A percentile compares a stretch with the other conserved stretches of the same genome.
phyloP scores from a whole-genome alignment of 2,888 invertebrate genomes.

The Drosophila neutralis region DNA sequence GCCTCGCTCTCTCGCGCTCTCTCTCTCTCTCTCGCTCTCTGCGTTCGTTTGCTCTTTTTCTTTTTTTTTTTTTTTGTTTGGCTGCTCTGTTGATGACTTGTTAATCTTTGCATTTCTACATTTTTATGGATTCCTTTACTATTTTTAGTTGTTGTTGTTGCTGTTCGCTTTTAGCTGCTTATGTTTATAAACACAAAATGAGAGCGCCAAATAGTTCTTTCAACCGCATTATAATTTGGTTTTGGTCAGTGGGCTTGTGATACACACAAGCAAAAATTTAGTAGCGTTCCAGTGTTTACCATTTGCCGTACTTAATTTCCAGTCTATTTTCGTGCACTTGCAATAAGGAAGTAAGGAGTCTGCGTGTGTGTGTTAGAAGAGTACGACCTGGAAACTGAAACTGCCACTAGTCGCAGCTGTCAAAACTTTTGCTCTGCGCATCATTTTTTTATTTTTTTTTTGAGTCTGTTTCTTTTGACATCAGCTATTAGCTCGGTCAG shows the following conservation, averaged over 20 bases:
- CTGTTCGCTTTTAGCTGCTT: constrained; percentile 40
- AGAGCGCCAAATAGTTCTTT: constrained; percentile 36
- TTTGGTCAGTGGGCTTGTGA: constrained; percentile 36
- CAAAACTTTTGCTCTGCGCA: constrained; percentile 10
- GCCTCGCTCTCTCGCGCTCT: constrained; percentile 26
- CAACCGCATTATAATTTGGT: constrained; percentile 49
- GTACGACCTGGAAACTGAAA: constrained; percentile 1
- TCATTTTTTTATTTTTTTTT: constrained; percentile 16
- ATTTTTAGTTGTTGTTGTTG: constrained; percentile 62
- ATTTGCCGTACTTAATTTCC: constrained; percentile 33
- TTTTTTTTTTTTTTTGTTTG: constrained; percentile 17
- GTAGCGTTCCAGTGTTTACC: constrained; percentile 48
- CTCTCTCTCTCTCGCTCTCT: constrained; percentile 7
- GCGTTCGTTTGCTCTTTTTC: constrained; percentile 17
- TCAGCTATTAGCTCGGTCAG: constrained; percentile 42
- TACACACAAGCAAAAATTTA: constrained; percentile 23
- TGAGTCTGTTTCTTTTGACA: constrained; percentile 1
- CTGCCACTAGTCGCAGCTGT: not conserved
- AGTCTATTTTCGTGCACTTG: constrained; percentile 47
- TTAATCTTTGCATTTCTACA: constrained; percentile 66
- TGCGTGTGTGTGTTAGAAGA: constrained; percentile 21
- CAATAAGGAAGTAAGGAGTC: constrained; percentile 37
- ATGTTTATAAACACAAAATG: constrained; percentile 45
- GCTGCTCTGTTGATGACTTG: constrained; percentile 47
- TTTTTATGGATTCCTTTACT: constrained; percentile 78